A percentile compares a stretch with the other conserved stretches of the same genome.
phyloP scores from a whole-genome alignment of 1,140 invertebrate species.

The Caenorhabditis inopinata region DNA sequence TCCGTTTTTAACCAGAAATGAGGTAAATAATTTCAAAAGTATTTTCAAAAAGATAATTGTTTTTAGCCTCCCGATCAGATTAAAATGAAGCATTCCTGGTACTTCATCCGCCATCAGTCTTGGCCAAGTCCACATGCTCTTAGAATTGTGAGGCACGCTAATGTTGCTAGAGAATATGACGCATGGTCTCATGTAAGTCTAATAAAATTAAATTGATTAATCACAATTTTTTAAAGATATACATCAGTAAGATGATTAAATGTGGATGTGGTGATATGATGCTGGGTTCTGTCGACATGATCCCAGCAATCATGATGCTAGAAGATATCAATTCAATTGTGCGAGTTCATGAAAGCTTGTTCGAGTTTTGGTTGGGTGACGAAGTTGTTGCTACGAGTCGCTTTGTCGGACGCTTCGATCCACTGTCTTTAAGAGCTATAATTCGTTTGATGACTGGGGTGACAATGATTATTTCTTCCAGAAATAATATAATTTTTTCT shows the following conservation, averaged over 20 bases:
- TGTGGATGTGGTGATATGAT: not conserved
- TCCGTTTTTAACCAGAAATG: not conserved
- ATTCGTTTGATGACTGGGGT: not conserved
- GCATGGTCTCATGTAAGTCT: not conserved
- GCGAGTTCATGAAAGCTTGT: not conserved
- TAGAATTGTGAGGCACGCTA: not conserved
- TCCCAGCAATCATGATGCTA: not conserved
- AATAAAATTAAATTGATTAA: not conserved
- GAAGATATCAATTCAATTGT: not conserved
- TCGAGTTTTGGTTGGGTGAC: not conserved
- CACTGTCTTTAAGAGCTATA: not conserved
- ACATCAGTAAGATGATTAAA: not conserved
- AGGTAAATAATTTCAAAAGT: not conserved
- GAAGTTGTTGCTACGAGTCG: not conserved
- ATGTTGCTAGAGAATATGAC: not conserved
- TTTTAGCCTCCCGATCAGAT: not conserved
- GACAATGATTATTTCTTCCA: not conserved
- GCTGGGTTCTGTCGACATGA: not conserved
- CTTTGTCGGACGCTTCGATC: not conserved
- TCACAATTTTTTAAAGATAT: not conserved
- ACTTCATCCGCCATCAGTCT: not conserved
- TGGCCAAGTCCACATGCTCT: slow-evolving; percentile 1
- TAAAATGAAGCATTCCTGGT: not conserved
- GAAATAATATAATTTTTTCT: not conserved
- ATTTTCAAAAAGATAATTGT: not conserved